Evolutionary conservation across 2,888 invertebrate genomes (phyloP), one percentile per base, ranked within the genome.

Genomic region (Ceramica pisi): DNA sequence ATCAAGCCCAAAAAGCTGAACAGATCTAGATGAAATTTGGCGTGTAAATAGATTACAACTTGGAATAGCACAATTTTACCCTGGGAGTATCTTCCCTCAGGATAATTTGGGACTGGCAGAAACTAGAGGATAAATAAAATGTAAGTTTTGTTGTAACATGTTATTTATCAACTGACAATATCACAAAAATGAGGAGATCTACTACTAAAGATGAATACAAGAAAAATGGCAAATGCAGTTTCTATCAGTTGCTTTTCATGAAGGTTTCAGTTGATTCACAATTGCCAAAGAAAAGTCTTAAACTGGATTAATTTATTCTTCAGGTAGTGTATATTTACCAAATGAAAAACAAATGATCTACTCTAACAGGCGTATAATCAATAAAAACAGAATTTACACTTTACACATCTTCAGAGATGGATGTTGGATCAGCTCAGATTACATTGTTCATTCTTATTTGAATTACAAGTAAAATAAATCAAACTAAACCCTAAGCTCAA

Each of bases 311-410:
- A 72, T 83, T 80, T 71, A 77, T 78, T 73, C 48, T 78, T 53
- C 55, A 80, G 78, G 78, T 74, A 71, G 81, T 80, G 44, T n/a
- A 73, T 79, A 67, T 71, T 82, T 84, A 87, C 86, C 88, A 92
- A 94, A 94, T 92, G 85, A 94, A 95, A 94, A 92, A 87, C 91
- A 91, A 90, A 88, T 91, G 87, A 93, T 94, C 95, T 95, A 95
- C 71, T 94, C 95, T 95, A 95, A 94, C 91, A 93, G 92, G 90
- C 91, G 88, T 95, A 93, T 95, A 95, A 93, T 94, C 83, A 90
- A 92, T 92, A 91, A 90, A 92, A 93, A 93, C 92, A 93, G 91
- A 92, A 92, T 94, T 93, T 93, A 94, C 94, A 95, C 90, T 93
- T 93, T 94, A 80, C 92, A 94, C 93, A 94, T 90, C 90, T 80